Conservation (phyloP, 2,888 invertebrate genomes). For the Ornithoptera alexandrae region DNA sequence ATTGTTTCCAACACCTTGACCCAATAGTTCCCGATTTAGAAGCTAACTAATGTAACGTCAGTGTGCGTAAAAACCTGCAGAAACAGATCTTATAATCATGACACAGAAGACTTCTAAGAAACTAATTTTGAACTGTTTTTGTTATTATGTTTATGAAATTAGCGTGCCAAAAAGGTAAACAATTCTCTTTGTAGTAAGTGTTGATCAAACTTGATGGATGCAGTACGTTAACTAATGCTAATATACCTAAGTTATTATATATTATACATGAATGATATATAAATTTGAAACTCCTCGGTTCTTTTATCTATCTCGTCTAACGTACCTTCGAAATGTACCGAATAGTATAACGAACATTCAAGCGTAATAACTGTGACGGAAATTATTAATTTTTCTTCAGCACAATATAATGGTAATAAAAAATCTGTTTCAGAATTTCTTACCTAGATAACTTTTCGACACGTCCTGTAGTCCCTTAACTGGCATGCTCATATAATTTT, state of each 20-base stretch:
- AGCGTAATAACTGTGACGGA: not conserved
- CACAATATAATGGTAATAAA: not conserved
- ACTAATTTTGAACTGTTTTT: not conserved
- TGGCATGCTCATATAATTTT: not conserved
- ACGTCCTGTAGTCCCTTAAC: not conserved
- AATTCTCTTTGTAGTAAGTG: no score
- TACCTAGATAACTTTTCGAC: not conserved
- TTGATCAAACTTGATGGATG: not conserved
- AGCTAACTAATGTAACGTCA: not conserved
- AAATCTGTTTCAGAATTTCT: not conserved
- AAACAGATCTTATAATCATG: not conserved
- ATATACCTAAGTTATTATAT: not conserved
- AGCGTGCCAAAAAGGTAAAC: not conserved
- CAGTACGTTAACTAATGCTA: not conserved
- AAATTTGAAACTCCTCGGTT: not conserved
- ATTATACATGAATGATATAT: no score
- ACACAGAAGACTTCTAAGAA: not conserved
- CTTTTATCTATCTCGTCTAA: not conserved
- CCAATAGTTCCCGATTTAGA: constrained; percentile 13
- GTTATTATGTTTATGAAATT: not conserved
- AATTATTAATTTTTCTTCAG: not conserved
- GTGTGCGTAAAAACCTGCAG: not conserved
- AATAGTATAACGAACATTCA: not conserved
- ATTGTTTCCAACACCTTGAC: constrained; percentile 15
- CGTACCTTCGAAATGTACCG: not conserved